Evolutionary conservation across 1,140 invertebrate species (phyloP).

Genomic region (Polypedilum vanderplanki): DNA sequence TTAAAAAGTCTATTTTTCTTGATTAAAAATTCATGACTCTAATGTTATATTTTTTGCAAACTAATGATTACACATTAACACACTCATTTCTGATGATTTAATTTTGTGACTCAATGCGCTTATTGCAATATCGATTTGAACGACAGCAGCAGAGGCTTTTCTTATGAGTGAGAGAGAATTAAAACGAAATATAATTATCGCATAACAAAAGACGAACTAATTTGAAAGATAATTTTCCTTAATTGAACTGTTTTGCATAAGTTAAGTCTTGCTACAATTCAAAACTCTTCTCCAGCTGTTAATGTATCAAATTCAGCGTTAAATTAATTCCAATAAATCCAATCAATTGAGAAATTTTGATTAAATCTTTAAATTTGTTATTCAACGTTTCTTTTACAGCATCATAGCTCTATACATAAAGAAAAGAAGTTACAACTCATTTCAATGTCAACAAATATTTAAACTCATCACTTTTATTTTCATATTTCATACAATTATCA

Average conservation of each 20-base stretch:
- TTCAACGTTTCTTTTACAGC: background rate
- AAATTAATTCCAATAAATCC: conserved; percentile 6
- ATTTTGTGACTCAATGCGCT: background rate
- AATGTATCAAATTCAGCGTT: background rate
- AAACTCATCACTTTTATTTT: conserved; percentile 7
- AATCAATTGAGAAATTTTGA: background rate
- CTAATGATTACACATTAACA: background rate
- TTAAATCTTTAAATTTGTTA: background rate
- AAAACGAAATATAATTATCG: background rate
- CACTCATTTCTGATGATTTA: background rate
- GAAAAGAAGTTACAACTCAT: background rate
- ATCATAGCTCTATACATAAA: too few relatives aligned
- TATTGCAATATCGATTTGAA: too few relatives aligned
- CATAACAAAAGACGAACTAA: background rate
- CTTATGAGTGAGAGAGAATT: too few relatives aligned
- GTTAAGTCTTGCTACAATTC: background rate
- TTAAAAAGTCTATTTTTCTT: background rate
- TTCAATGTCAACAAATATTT: background rate
- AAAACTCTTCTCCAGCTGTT: background rate
- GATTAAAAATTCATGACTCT: background rate
- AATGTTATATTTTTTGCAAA: background rate
- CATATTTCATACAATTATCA: background rate
- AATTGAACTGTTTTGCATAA: background rate
- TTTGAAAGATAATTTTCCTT: background rate
- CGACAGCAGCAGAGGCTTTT: too few relatives aligned